Base-by-base conservation (phyloP, 2,797 vertebrate genomes). In the Myotis myotis region DNA sequence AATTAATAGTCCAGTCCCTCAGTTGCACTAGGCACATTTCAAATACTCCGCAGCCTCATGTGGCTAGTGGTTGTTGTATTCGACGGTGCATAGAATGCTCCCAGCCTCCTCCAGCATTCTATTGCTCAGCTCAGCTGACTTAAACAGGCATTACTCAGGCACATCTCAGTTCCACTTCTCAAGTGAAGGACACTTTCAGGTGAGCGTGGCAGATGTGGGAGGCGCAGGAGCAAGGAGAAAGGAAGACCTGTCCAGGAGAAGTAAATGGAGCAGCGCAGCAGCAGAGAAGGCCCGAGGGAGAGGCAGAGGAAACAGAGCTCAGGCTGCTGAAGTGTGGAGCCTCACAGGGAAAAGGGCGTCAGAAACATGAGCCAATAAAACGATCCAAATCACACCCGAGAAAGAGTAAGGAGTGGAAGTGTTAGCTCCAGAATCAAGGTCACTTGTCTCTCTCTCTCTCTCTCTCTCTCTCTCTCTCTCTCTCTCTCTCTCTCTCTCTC, bases 141-240 rank as follows among this genome's bases (percentile, higher is more conserved):
- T 53, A 93, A 79, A 41, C n/a, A 91, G 70, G 70, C 71, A 49
- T 28, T 16, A 36, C 25, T 55, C 86, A 78, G 60, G 75, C n/a
- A 38, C 1, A 80, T 0, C 28, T 53, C 90, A 78, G 28, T 19
- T n/a, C 33, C 75, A 78, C 87, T 81, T 83, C 78, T 84, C 49
- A 81, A 86, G 66, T 60, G 71, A 75, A 62, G 36, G n/a, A 19
- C 64, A 16, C 60, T 79, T 92, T n/a, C 66, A 55, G 70, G 75
- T 30, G 10, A 87, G 17, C 12, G 20, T 11, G 68, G 28, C 75
- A 60, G 16, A 68, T 0, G 5, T 16, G 22, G 19, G 64, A 75
- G 36, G 20, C 83, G 60, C 7, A 53, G 53, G 68, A 28, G 62
- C 33, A 11, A 36, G 60, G 28, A 41, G 49, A 51, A 44, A 51